phyloP scores from a whole-genome alignment of 2,797 vertebrate genomes.

The Rhynchonycteris naso region DNA sequence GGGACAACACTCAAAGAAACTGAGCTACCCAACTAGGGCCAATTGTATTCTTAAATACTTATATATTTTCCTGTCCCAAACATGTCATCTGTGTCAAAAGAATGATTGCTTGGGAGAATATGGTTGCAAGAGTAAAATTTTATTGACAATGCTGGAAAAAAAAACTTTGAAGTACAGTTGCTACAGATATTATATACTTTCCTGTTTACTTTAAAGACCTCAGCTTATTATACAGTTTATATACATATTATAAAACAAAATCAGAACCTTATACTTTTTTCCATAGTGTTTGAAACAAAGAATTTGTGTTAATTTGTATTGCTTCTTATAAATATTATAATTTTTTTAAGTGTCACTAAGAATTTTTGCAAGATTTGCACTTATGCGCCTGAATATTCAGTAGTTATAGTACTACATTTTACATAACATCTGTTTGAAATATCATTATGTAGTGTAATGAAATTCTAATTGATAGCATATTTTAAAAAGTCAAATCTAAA shows the following conservation, averaged over 20 bases:
- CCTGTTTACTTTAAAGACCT: constrained; percentile 51
- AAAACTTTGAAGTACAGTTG: background rate
- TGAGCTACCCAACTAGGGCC: no score
- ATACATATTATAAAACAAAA: constrained; percentile 7
- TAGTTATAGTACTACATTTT: constrained; percentile 59
- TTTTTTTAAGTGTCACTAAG: constrained; percentile 66
- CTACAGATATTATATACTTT: constrained; percentile 28
- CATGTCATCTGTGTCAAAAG: constrained; percentile 20
- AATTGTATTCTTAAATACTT: constrained; percentile 36
- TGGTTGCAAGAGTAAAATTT: background rate
- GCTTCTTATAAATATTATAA: constrained; percentile 56
- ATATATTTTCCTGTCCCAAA: background rate
- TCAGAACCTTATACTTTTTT: constrained; percentile 27
- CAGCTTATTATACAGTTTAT: constrained; percentile 50
- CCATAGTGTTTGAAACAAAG: constrained; percentile 48
- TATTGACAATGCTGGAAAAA: background rate
- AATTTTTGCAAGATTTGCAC: constrained; percentile 71
- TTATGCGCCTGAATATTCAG: constrained; percentile 74
- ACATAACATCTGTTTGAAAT: constrained; percentile 74
- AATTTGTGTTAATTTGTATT: constrained; percentile 58
- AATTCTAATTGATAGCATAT: constrained; percentile 73
- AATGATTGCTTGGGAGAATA: constrained; percentile 2
- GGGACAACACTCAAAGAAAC: no score
- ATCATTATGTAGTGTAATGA: constrained; percentile 60
- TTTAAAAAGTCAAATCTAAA: constrained; percentile 76